Conservation (phyloP, 2,888 invertebrate species). For the Thymelicus sylvestris region DNA sequence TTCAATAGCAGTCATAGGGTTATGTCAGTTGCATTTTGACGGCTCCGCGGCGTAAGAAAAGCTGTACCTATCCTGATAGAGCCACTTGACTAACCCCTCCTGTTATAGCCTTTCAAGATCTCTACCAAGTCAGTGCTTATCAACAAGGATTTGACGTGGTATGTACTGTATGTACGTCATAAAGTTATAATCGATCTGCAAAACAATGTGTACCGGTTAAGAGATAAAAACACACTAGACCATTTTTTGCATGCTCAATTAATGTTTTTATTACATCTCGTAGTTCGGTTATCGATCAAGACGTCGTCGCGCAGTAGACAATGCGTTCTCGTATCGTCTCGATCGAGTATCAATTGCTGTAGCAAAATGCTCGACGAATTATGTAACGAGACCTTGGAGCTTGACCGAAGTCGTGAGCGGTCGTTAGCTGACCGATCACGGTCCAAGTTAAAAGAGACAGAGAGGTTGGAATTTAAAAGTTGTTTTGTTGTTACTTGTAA, state of each 20-base stretch:
- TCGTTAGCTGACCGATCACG: constrained; percentile 58
- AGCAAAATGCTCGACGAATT: constrained; percentile 67
- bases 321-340: constrained; percentile 47
- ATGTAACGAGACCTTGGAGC: constrained; percentile 79
- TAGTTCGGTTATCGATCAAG: constrained; percentile 50
- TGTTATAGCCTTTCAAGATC: too few relatives aligned
- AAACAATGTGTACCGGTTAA: too few relatives aligned
- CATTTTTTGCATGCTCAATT: constrained; percentile 8
- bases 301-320: constrained; percentile 44
- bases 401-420: constrained; percentile 80
- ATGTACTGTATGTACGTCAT: too few relatives aligned
- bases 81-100: too few relatives aligned
- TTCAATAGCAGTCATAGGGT: too few relatives aligned
- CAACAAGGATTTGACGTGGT: too few relatives aligned
- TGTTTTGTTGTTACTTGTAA: not conserved
- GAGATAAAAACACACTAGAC: not conserved
- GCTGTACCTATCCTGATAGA: too few relatives aligned
- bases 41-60: too few relatives aligned
- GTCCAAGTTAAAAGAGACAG: constrained; percentile 56
- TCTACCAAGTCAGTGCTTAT: too few relatives aligned
- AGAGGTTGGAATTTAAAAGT: constrained; percentile 43
- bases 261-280: constrained; percentile 23
- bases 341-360: constrained; percentile 60
- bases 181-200: too few relatives aligned
- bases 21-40: too few relatives aligned